phyloP scores from a whole-genome alignment of 92 coral and sea anemone species.

The Epizoanthus stellaris region DNA sequence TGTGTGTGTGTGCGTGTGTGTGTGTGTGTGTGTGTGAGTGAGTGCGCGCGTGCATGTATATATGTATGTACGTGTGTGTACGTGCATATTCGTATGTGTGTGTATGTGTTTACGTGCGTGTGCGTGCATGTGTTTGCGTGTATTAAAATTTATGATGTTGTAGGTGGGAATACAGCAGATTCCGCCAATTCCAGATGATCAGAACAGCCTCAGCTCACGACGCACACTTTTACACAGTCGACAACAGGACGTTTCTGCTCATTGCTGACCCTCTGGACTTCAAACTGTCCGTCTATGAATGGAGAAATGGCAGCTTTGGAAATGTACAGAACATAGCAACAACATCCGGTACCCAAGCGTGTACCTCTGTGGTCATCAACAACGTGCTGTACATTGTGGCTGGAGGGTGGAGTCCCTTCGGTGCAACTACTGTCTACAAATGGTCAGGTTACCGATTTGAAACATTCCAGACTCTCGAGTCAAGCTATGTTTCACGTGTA shows the following conservation, averaged over 20 bases:
- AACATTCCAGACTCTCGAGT: conserved; percentile 20
- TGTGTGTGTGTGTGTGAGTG: too few relatives aligned
- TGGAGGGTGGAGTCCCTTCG: conserved; percentile 11
- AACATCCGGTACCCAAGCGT: conserved; percentile 2
- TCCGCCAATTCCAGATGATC: conserved; percentile 18
- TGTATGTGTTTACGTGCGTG: too few relatives aligned
- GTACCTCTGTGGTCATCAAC: conserved; percentile 21
- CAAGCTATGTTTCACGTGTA: conserved; percentile 32
- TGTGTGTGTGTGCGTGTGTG: too few relatives aligned
- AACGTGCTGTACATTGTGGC: conserved; percentile 8
- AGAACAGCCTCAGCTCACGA: conserved; percentile 7
- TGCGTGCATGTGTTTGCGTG: too few relatives aligned
- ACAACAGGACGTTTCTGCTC: conserved; percentile 11
- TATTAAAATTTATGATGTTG: background rate
- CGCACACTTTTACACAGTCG: conserved; percentile 1
- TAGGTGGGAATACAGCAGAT: conserved; percentile 24
- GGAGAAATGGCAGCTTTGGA: conserved; percentile 32
- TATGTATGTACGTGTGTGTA: too few relatives aligned
- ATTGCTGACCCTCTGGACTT: conserved; percentile 28
- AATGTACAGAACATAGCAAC: conserved; percentile 15
- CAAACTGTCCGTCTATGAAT: conserved; percentile 10
- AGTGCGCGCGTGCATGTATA: too few relatives aligned
- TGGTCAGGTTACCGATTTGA: conserved; percentile 29
- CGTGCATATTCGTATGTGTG: too few relatives aligned
- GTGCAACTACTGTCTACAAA: conserved; percentile 32